Conservation (phyloP, 2,888 invertebrate species). For the Rhodophaea formosa region DNA sequence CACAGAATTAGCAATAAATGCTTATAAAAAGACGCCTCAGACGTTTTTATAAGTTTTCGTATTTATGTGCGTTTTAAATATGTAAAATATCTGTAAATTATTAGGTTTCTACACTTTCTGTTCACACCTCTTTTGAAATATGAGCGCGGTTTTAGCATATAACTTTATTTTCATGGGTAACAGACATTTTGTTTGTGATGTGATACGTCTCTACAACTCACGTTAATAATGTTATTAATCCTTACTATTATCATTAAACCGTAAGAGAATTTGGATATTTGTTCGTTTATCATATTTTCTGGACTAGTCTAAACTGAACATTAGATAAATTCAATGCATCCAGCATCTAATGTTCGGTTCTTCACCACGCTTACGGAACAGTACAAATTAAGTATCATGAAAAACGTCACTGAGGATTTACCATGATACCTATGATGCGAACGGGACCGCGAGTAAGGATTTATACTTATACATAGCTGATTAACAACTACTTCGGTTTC, state of each 20-base stretch:
- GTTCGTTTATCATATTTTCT: too few species aligned
- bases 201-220: neutral
- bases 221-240: neutral
- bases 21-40: neutral
- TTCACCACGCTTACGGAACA: too few species aligned
- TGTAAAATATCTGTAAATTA: constrained; percentile 13
- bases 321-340: too few species aligned
- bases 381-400: too few species aligned
- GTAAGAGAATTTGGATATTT: too few species aligned
- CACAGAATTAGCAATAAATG: neutral
- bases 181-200: neutral
- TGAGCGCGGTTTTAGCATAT: neutral
- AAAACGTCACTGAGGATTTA: too few species aligned
- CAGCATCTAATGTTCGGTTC: too few species aligned
- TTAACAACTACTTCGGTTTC: too few species aligned
- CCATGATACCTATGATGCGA: too few species aligned
- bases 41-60: constrained; percentile 3
- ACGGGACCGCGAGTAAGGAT: too few species aligned
- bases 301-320: too few species aligned
- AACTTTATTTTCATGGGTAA: neutral
- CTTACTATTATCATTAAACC: neutral
- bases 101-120: constrained; percentile 3
- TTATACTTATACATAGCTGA: too few species aligned
- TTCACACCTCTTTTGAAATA: neutral
- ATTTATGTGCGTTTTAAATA: constrained; percentile 1